phyloP scores from a whole-genome alignment of 2,888 invertebrate species.

The Mylabris sibirica region DNA sequence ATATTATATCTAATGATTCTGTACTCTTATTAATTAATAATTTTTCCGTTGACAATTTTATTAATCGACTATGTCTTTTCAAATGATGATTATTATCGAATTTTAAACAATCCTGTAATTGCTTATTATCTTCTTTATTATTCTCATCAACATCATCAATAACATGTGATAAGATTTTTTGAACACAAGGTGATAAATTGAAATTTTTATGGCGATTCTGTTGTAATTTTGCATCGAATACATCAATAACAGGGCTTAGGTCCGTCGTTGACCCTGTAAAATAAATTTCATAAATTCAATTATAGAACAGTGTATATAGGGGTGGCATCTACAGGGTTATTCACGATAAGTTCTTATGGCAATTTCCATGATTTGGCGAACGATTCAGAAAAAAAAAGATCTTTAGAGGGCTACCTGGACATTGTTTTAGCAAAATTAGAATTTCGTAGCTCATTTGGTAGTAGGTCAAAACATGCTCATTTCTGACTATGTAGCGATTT shows the following conservation, averaged over 20 bases:
- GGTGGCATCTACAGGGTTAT: neutral
- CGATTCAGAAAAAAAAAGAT: too few relatives aligned
- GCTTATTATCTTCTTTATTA: too few relatives aligned
- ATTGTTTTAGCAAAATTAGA: too few relatives aligned
- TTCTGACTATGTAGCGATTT: too few relatives aligned
- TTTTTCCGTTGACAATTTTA: constrained; percentile 39
- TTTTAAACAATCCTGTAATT: constrained; percentile 57
- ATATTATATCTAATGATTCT: constrained; percentile 58
- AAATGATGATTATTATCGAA: constrained; percentile 48
- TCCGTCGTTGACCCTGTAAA: constrained; percentile 85
- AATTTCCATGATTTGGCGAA: too few relatives aligned
- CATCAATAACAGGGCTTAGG: constrained; percentile 84
- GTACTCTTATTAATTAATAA: constrained; percentile 48
- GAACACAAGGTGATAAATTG: constrained; percentile 69
- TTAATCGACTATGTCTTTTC: neutral
- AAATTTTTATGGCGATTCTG: constrained; percentile 49
- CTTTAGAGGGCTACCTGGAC: too few relatives aligned
- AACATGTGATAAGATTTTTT: constrained; percentile 69
- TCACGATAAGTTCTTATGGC: too few relatives aligned
- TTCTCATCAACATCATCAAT: constrained; percentile 50
- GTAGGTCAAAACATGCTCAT: too few relatives aligned
- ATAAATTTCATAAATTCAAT: constrained; percentile 50
- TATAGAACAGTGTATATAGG: neutral
- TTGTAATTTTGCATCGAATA: constrained; percentile 77
- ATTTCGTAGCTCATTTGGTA: too few relatives aligned